Conservation (phyloP, 2,113 vertebrate genomes). For the Orycteropus afer region DNA sequence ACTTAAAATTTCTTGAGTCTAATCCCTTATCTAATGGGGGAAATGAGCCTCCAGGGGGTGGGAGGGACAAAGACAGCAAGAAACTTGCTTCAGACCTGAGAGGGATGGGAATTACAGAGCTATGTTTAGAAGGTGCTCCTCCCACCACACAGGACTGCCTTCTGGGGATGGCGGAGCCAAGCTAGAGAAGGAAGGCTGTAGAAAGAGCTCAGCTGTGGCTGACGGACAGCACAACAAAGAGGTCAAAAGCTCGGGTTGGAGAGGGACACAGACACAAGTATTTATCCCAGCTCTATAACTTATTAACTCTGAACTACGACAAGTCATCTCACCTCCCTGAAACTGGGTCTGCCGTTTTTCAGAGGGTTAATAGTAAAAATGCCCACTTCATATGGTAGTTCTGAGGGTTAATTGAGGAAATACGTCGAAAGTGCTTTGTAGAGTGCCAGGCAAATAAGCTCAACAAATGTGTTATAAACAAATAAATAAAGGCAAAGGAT, state of each 20-base stretch:
- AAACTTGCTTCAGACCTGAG: neutral
- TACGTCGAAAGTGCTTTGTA: neutral
- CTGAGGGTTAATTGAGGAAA: neutral
- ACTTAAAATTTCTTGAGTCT: neutral
- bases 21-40: neutral
- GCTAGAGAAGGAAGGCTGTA: neutral
- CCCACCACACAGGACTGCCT: neutral
- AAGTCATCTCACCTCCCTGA: neutral
- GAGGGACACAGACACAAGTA: too few relatives aligned
- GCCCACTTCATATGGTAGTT: neutral
- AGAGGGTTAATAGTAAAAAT: neutral
- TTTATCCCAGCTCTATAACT: neutral
- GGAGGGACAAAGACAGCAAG: neutral
- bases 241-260: neutral
- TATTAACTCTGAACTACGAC: neutral
- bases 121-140: neutral
- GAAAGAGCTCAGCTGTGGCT: fast-evolving
- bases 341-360: neutral
- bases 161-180: neutral
- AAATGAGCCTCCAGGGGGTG: neutral
- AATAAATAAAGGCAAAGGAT: neutral
- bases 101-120: neutral
- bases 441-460: neutral
- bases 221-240: fast-evolving
- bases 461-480: neutral